Evolutionary conservation across 1,140 invertebrate genomes (phyloP).

Genomic region (Drosophila kurseongensis): DNA sequence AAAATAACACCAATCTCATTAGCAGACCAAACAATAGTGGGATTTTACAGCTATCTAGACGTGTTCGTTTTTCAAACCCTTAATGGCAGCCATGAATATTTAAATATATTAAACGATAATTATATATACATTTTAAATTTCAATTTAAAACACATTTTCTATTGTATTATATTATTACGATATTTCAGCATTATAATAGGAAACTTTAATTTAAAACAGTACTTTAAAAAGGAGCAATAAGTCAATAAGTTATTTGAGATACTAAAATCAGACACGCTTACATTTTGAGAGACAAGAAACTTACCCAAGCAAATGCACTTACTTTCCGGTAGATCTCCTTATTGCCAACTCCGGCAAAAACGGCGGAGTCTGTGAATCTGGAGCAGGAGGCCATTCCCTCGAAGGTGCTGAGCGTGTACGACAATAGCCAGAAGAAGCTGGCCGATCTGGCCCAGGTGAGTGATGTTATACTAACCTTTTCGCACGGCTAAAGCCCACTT

Average conservation of each 20-base stretch:
- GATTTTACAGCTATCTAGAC: background rate
- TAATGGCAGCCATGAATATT: background rate
- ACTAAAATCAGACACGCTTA: too few species aligned
- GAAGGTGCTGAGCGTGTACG: slow-evolving; percentile 73
- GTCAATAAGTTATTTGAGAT: too few species aligned
- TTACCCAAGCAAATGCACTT: background rate
- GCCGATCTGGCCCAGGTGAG: slow-evolving; percentile 70
- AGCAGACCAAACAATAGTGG: background rate
- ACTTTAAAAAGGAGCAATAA: too few species aligned
- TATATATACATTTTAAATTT: background rate
- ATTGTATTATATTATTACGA: too few species aligned
- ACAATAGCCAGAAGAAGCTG: slow-evolving; percentile 73
- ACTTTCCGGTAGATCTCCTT: slow-evolving; percentile 54
- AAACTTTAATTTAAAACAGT: too few species aligned
- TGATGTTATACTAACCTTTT: background rate
- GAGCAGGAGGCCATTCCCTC: slow-evolving; percentile 79
- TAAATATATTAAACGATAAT: background rate
- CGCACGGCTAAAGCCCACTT: too few species aligned
- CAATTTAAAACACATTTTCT: too few species aligned
- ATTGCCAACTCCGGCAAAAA: slow-evolving; percentile 61
- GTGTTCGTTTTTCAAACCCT: background rate
- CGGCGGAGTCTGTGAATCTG: slow-evolving; percentile 77
- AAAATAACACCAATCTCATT: background rate
- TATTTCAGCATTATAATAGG: too few species aligned
- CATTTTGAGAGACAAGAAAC: too few species aligned